These are phyloP conservation scores for Aramus guarauna DNA, from an alignment of 2,113 vertebrate species.

Conservation along the genomic window DNA sequence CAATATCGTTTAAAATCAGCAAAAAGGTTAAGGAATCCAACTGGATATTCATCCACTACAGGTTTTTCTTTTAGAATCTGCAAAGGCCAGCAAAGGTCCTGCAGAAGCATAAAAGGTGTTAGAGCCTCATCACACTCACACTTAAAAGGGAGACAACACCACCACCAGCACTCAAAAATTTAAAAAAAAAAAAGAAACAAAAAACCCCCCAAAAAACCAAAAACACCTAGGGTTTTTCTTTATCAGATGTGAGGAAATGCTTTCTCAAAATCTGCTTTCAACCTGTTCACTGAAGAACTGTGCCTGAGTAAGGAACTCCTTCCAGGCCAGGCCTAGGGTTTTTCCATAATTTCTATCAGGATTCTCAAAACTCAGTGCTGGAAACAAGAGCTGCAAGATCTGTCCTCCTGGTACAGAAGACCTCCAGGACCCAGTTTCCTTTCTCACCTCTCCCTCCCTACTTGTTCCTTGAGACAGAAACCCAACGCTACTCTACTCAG, in stretches of 20 bases:
- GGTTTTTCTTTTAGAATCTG: not conserved
- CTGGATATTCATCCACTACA: not conserved
- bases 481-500: fast-evolving
- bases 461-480: not conserved
- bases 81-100: not conserved
- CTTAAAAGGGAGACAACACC: not conserved
- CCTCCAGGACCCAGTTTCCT: not conserved
- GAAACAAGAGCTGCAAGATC: not conserved
- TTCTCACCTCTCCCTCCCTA: not conserved
- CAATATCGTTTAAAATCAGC: not conserved
- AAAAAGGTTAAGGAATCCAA: not conserved
- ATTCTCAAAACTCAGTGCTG: not conserved
- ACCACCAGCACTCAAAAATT: not conserved
- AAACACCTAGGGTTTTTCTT: too few relatives aligned
- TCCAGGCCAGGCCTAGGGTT: not conserved
- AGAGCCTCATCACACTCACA: not conserved
- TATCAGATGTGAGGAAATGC: not conserved
- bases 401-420: not conserved
- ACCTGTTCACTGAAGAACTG: not conserved
- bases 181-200: too few relatives aligned
- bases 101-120: not conserved
- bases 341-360: not conserved
- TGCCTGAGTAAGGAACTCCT: not conserved
- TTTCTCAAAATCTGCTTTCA: not conserved
- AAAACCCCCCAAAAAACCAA: not conserved